Evolutionary conservation across 2,113 vertebrate genomes (phyloP).

Genomic region (Hypocryptadius cinnamomeus): DNA sequence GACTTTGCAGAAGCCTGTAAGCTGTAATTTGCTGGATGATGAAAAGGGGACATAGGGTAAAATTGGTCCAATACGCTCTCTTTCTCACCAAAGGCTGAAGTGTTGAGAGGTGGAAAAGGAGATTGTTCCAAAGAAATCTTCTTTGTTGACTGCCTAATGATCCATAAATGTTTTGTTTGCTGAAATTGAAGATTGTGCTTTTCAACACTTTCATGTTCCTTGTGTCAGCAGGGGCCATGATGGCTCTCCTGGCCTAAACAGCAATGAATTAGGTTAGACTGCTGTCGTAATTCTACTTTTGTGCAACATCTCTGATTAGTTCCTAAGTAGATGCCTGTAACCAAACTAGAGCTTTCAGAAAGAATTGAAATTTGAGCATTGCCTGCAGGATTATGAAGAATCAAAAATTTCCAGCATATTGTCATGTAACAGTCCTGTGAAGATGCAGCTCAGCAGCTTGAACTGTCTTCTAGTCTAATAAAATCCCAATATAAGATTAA

Average conservation of each 20-base stretch:
- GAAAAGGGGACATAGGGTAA: neutral
- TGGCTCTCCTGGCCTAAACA: neutral
- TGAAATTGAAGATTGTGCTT: neutral
- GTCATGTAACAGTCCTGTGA: neutral
- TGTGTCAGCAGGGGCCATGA: neutral
- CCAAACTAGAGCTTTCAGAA: neutral
- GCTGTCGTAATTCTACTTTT: neutral
- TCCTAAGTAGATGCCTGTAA: neutral
- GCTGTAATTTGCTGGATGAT: neutral
- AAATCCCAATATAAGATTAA: neutral
- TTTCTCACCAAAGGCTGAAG: neutral
- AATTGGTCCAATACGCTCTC: neutral
- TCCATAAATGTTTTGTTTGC: neutral
- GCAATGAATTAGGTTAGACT: neutral
- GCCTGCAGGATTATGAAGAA: neutral
- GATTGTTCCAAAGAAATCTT: neutral
- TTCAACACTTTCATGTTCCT: neutral
- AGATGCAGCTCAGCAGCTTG: neutral
- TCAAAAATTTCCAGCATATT: neutral
- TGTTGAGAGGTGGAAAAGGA: neutral
- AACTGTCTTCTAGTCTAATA: neutral
- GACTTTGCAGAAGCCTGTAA: neutral
- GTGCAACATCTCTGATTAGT: neutral
- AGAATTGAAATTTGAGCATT: neutral
- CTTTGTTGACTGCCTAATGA: neutral